Evolutionary conservation across 2,797 vertebrate genomes (phyloP), one percentile per base, ranked within the genome.

Genomic region (Pseudocheirus occidentalis): DNA sequence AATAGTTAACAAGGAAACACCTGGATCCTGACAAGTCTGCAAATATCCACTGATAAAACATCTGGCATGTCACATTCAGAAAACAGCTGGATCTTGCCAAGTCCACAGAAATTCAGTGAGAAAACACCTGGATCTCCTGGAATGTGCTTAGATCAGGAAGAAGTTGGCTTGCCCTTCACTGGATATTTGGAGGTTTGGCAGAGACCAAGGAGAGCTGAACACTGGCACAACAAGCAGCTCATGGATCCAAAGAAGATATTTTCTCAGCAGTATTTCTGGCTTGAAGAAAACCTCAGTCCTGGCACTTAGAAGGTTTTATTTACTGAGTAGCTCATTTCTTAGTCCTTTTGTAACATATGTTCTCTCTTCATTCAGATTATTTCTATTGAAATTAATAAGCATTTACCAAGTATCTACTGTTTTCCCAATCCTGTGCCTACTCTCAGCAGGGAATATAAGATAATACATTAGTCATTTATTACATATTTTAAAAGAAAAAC

Each of bases 21-120:
- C 93, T 73, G 81, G 56, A 53, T 90, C 53, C 93, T 90, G 31
- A 93, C 55, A 95, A 59, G 90, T 66, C 66, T 57, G 24, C 66
- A 90, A 93, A 46, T 66, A 59, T 90, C 53, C 40, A 90, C 29
- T 89, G 56, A 92, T 54, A 55, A 91, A 92, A 91, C 59, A 92
- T 92, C 40, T 66, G 91, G 34, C 55, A 92, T 14, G 16, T 46
- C n/a, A 89, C n/a, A 55, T 87, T 90, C 55, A 90, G 57, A 92
- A 55, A 90, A 58, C 58, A 66, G 81, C 81, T 92, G 81, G 87
- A 66, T 90, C 91, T 53, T 92, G 90, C 59, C 93, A 94, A 29
- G 46, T 90, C 90, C 29, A 50, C 66, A 93, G 54, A 93, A 27
- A 93, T 73, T 87, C 59, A 53, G 50, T 73, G 59, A 87, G 54